Percentiles rank a stretch among this genome's conserved stretches.
Conservation (phyloP, 2,797 vertebrate genomes). For the Enteromius afrohamiltoni region DNA sequence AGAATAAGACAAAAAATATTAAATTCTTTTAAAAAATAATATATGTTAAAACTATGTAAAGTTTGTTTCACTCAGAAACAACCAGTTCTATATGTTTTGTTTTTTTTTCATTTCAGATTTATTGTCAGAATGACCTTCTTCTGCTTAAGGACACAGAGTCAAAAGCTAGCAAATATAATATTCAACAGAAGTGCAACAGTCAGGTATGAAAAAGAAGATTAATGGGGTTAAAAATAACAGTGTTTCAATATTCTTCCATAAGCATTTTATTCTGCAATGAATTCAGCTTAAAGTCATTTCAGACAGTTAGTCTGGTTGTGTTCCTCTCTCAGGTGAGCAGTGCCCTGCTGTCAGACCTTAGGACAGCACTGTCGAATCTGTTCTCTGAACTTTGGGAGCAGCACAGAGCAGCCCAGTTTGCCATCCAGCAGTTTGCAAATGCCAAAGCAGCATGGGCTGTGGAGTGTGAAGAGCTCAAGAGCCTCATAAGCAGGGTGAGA, state of each 20-base stretch:
- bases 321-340: constrained; percentile 68
- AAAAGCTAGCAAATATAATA: constrained; percentile 71
- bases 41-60: background rate
- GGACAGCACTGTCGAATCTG: constrained; percentile 81
- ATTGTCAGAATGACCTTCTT: constrained; percentile 82
- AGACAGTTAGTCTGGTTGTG: background rate
- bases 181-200: constrained; percentile 35
- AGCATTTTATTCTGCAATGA: background rate
- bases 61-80: background rate
- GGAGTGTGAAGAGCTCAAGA: constrained; percentile 53
- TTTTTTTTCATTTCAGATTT: constrained; percentile 71
- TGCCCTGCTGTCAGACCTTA: constrained; percentile 79
- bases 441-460: constrained; percentile 56
- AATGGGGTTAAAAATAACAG: background rate
- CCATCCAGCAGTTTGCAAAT: constrained; percentile 70
- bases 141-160: constrained; percentile 82
- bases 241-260: background rate
- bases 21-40: too few relatives aligned
- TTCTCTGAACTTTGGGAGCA: constrained; percentile 82
- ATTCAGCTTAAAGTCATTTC: background rate
- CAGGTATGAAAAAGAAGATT: constrained; percentile 50
- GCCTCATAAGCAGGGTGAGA: constrained; percentile 49
- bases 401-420: constrained; percentile 74
- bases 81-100: background rate
- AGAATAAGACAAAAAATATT: too few relatives aligned